Percentiles rank a stretch among this genome's conserved stretches.
Conservation (phyloP, 2,113 vertebrate species). For the Lepus timidus region DNA sequence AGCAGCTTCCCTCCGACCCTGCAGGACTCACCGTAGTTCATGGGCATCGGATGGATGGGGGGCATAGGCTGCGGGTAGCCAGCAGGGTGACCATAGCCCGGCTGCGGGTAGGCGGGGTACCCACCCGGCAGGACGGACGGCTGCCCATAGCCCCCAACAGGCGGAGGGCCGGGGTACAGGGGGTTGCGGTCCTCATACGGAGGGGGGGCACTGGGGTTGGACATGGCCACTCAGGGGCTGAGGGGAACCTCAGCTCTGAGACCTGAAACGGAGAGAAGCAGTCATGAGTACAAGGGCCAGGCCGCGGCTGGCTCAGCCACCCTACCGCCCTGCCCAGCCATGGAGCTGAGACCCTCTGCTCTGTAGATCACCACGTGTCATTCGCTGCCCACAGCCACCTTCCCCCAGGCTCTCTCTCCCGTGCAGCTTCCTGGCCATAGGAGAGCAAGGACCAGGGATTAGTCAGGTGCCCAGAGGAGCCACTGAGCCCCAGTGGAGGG, state of each 20-base stretch:
- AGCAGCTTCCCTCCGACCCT: neutral
- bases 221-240: slow-evolving; percentile 87
- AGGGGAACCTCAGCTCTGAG: neutral
- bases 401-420: neutral
- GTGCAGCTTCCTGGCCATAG: neutral
- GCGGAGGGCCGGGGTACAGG: slow-evolving; percentile 85
- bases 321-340: neutral
- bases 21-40: slow-evolving; percentile 89
- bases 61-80: slow-evolving; percentile 89
- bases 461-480: neutral
- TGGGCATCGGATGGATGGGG: slow-evolving; percentile 88
- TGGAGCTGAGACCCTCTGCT: neutral
- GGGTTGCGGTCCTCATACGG: slow-evolving; percentile 91
- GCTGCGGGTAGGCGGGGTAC: slow-evolving; percentile 85
- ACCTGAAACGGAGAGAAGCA: slow-evolving; percentile 76
- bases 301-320: neutral
- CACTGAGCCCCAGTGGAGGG: neutral
- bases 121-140: slow-evolving; percentile 65
- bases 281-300: neutral
- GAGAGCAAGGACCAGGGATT: neutral
- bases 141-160: slow-evolving; percentile 85
- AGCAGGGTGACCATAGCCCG: slow-evolving; percentile 85
- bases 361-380: neutral
- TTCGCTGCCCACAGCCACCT: neutral
- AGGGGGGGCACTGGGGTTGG: slow-evolving; percentile 92